Evolutionary conservation across 2,797 vertebrate species (phyloP), one percentile per base, ranked within the genome.

Genomic region (Mergus octosetaceus): DNA sequence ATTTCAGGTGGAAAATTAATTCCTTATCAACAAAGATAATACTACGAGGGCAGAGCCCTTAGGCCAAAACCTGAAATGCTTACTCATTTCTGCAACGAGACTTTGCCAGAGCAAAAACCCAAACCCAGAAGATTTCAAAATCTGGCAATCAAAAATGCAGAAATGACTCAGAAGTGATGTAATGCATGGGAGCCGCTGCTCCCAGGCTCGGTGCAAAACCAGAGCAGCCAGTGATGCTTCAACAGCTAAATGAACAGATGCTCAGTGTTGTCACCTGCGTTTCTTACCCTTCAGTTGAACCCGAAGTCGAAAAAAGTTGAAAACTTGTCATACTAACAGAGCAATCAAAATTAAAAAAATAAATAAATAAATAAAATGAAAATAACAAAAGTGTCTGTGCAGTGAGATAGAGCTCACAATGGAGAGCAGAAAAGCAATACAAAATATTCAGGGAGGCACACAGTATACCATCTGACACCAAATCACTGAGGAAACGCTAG

Each of bases 1-100:
- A 89, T 94, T 95, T 95, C 94, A 92, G 91, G 89, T 95, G 79
- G 90, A 80, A 94, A 95, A 93, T 80, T 73, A 91, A 94, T 87
- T 94, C 71, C 18, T 4, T 75, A 85, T 83, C 88, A 92, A 64
- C 49, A 91, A 62, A 92, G 79, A 77, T 65, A 64, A 64, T 22
- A 27, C 74, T 88, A 71, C 28, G 72, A n/a, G 69, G 56, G 57
- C 85, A 64, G 62, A 91, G 73, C 66, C 68, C 88, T 91, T 57
- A 72, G 47, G 66, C 61, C 74, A 79, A 92, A 92, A 28, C 51
- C 49, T 17, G 8, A 85, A 96, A 84, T 85, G 93, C 94, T 92
- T 93, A 94, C 75, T 96, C 91, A 94, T 66, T 87, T 71, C 76
- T 82, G 66, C 45, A 79, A 11, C 47, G 25, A 79, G 56, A 57